Conservation (phyloP, 2,113 vertebrate species). For the Misgurnus anguillicaudatus region DNA sequence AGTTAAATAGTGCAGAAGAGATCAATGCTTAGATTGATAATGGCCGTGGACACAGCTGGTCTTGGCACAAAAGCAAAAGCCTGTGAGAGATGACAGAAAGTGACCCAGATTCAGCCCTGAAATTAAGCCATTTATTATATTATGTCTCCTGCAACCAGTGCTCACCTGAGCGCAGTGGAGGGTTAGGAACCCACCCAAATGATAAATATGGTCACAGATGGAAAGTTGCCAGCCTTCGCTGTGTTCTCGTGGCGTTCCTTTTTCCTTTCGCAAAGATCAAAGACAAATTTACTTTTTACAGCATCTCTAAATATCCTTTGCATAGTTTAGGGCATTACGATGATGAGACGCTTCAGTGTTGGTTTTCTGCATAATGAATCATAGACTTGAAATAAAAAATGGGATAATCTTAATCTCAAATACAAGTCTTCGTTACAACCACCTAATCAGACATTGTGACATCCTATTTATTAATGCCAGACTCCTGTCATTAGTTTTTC, state of each 20-base stretch:
- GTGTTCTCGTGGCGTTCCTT: background rate
- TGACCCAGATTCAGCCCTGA: slow-evolving; percentile 73
- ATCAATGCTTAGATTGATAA: slow-evolving; percentile 61
- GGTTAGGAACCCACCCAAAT: slow-evolving; percentile 69
- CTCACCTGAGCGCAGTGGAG: slow-evolving; percentile 75
- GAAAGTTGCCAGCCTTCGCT: slow-evolving; percentile 43
- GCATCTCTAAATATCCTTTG: background rate
- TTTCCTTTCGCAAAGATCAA: slow-evolving; percentile 3
- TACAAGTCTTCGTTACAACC: background rate
- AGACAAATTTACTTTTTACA: background rate
- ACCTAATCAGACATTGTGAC: slow-evolving; percentile 23
- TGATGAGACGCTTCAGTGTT: background rate
- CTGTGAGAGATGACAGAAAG: slow-evolving; percentile 41
- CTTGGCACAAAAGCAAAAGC: slow-evolving; percentile 25
- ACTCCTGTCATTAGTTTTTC: slow-evolving; percentile 57
- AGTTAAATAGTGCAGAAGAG: slow-evolving; percentile 44
- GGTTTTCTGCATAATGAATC: background rate
- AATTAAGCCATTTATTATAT: slow-evolving; percentile 77
- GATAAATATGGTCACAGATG: slow-evolving; percentile 75
- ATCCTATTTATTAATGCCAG: slow-evolving; percentile 61
- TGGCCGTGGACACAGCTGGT: slow-evolving; percentile 52
- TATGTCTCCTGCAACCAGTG: slow-evolving; percentile 69
- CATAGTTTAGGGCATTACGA: too few species aligned
- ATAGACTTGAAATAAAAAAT: background rate
- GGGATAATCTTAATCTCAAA: background rate